These are phyloP conservation scores for Poeciliopsis prolifica DNA, from an alignment of 2,113 vertebrate genomes.

Conservation along the genomic window DNA sequence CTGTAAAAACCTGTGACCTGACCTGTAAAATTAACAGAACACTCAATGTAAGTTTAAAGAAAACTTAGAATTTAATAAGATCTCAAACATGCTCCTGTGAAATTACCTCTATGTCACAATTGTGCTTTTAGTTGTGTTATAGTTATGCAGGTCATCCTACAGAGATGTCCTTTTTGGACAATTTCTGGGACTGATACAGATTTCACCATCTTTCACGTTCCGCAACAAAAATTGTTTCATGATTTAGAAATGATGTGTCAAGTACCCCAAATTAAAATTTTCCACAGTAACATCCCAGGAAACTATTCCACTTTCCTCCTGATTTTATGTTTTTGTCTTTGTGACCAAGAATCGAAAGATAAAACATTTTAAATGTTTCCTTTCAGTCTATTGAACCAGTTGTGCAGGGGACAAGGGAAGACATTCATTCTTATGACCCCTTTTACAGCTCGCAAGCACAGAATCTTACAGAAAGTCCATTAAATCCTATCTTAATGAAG, in stretches of 20 bases:
- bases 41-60: neutral
- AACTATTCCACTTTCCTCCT: neutral
- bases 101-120: neutral
- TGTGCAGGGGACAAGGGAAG: constrained; percentile 44
- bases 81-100: neutral
- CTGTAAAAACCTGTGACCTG: no score
- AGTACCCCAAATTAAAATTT: neutral
- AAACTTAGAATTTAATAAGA: neutral
- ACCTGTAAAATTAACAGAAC: neutral
- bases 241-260: neutral
- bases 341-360: constrained; percentile 51
- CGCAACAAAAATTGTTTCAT: neutral
- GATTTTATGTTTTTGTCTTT: constrained; percentile 46
- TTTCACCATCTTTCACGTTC: neutral
- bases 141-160: neutral
- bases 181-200: neutral
- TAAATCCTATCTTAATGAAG: constrained; percentile 75
- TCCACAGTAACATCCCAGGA: constrained; percentile 19
- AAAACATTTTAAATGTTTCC: constrained; percentile 23
- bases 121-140: neutral
- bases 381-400: constrained; percentile 48
- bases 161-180: neutral
- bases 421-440: constrained; percentile 54
- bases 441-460: constrained; percentile 56
- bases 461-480: constrained; percentile 62